A percentile compares a stretch with the other conserved stretches of the same genome.
These are phyloP conservation scores for Eilema depressum DNA, from an alignment of 2,888 invertebrate genomes.

Conservation along the genomic window DNA sequence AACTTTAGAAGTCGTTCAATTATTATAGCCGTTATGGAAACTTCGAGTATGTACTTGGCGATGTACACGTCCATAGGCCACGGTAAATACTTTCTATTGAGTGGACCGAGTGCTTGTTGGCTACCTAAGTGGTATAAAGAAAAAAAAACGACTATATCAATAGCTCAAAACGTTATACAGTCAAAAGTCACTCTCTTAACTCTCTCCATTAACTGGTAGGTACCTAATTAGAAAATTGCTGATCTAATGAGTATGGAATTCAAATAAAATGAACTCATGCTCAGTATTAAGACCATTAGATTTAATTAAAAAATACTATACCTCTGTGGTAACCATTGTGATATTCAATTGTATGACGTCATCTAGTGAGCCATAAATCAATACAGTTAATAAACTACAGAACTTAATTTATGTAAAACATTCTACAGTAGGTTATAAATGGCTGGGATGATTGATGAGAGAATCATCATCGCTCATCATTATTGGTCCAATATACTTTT, in stretches of 20 bases:
- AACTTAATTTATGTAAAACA: neutral
- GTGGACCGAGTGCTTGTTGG: too few relatives aligned
- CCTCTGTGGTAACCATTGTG: neutral
- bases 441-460: neutral
- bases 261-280: neutral
- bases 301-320: neutral
- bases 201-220: neutral
- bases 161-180: too few relatives aligned
- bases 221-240: neutral
- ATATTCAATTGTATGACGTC: neutral
- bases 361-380: constrained; percentile 3
- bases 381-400: neutral
- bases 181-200: neutral
- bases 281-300: neutral
- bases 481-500: neutral
- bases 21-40: too few relatives aligned
- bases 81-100: too few relatives aligned
- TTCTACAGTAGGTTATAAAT: neutral
- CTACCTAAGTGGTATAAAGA: too few relatives aligned
- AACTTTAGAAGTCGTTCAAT: too few relatives aligned
- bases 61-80: too few relatives aligned
- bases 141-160: too few relatives aligned
- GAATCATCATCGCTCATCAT: neutral
- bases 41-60: too few relatives aligned
- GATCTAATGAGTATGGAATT: neutral